phyloP scores from a whole-genome alignment of 2,888 invertebrate genomes.

The Apoda limacodes region DNA sequence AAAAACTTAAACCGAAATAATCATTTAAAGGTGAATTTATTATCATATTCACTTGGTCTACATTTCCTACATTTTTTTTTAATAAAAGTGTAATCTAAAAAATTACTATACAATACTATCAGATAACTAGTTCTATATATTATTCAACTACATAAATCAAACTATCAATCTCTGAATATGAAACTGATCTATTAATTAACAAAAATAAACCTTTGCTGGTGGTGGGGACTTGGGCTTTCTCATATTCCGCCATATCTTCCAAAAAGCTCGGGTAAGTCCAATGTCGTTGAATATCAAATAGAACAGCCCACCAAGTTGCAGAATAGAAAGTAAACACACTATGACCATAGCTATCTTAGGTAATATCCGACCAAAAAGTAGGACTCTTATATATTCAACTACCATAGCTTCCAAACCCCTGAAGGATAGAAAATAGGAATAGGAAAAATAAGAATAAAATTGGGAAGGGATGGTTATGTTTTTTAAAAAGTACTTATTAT shows the following conservation, averaged over 20 bases:
- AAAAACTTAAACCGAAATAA: no score
- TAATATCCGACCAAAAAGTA: slow-evolving; percentile 34
- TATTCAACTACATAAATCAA: no score
- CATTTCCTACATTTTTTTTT: no score
- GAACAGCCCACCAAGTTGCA: slow-evolving; percentile 66
- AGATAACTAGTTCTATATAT: no score
- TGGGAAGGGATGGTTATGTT: slow-evolving; percentile 14
- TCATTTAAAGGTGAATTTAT: no score
- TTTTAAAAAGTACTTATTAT: slow-evolving; percentile 10
- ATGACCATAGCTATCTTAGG: slow-evolving; percentile 75
- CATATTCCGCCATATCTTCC: slow-evolving; percentile 76
- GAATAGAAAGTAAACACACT: slow-evolving; percentile 68
- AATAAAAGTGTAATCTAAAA: no score
- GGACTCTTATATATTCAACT: slow-evolving; percentile 24
- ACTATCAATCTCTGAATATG: no score
- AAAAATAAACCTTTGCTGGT: no score
- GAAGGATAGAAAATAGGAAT: slow-evolving; percentile 71
- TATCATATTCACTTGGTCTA: no score
- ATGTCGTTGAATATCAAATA: slow-evolving; percentile 83
- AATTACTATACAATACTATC: no score
- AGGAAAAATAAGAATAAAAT: slow-evolving; percentile 7
- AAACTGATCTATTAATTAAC: no score
- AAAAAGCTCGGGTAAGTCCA: slow-evolving; percentile 77
- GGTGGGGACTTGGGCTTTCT: slow-evolving; percentile 25
- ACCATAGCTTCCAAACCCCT: slow-evolving; percentile 58